A percentile compares a stretch with the other conserved stretches of the same genome.
These are phyloP conservation scores for Lycophotia porphyrea DNA, from an alignment of 2,888 invertebrate genomes.

Conservation along the genomic window DNA sequence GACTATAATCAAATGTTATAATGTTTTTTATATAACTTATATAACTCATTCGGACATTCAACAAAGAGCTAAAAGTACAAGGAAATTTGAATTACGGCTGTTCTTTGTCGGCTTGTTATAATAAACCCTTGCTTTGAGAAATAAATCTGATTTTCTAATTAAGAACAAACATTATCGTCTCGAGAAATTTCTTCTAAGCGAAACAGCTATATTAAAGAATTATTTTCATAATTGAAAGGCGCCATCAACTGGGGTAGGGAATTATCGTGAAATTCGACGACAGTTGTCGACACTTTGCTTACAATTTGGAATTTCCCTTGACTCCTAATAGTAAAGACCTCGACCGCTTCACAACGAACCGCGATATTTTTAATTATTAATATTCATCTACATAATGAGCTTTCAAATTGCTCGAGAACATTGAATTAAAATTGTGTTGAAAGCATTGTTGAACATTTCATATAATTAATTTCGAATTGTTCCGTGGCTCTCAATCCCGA, in stretches of 20 bases:
- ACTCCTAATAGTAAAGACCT: conserved; percentile 54
- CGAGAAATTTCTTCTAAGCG: conserved; percentile 71
- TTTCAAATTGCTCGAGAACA: conserved; percentile 72
- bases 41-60: not conserved
- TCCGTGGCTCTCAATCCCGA: conserved; percentile 65
- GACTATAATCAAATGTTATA: too few species aligned
- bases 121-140: conserved; percentile 68
- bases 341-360: conserved; percentile 30
- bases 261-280: conserved; percentile 73
- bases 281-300: conserved; percentile 75
- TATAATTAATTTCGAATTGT: conserved; percentile 77
- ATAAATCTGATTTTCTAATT: conserved; percentile 80
- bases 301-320: conserved; percentile 51
- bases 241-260: conserved; percentile 67
- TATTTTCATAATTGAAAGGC: conserved; percentile 79
- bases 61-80: conserved; percentile 29
- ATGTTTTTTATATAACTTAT: too few species aligned
- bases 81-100: conserved; percentile 59
- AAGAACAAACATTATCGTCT: conserved; percentile 77
- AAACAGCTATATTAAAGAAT: conserved; percentile 75
- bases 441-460: conserved; percentile 71
- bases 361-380: conserved; percentile 72
- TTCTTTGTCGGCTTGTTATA: conserved; percentile 70
- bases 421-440: conserved; percentile 71
- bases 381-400: conserved; percentile 76